Conservation (phyloP, 1,140 invertebrate species). For the Notospermus geniculatus region DNA sequence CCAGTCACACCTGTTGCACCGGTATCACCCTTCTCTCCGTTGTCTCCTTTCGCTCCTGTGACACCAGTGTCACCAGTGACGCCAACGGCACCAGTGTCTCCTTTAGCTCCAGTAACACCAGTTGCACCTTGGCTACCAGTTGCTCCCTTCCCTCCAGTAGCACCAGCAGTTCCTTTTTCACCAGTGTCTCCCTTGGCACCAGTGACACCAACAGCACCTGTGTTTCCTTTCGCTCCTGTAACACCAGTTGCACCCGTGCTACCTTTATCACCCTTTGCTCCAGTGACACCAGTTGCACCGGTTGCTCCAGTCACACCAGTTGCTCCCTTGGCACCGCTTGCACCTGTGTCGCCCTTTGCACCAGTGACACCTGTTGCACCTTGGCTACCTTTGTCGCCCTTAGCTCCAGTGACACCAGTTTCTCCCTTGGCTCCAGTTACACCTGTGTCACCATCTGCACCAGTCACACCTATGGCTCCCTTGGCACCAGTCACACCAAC, state of each 20-base stretch:
- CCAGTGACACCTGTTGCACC: not conserved
- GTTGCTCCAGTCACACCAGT: slow-evolving; percentile 7
- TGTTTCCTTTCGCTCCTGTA: slow-evolving; percentile 14
- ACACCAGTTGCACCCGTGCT: slow-evolving; percentile 13
- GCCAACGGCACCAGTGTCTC: slow-evolving; percentile 15
- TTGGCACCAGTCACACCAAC: not conserved
- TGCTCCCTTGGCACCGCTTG: slow-evolving; percentile 3
- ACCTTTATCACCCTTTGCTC: slow-evolving; percentile 13
- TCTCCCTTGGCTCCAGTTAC: not conserved
- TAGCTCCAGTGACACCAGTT: not conserved
- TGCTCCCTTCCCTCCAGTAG: slow-evolving; percentile 4
- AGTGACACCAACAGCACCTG: too few relatives aligned
- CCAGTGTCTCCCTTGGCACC: slow-evolving; percentile 15
- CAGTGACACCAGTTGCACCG: slow-evolving; percentile 9
- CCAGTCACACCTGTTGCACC: slow-evolving; percentile 17
- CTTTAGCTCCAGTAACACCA: slow-evolving; percentile 10
- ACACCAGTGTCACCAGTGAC: slow-evolving; percentile 8
- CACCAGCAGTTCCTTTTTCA: slow-evolving; percentile 12
- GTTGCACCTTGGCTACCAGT: slow-evolving; percentile 12
- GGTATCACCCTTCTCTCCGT: too few relatives aligned
- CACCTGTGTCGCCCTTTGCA: not conserved
- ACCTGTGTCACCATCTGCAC: slow-evolving; percentile 6
- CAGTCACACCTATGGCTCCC: slow-evolving; percentile 1
- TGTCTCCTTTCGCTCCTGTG: too few relatives aligned
- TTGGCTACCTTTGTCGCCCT: not conserved